Evolutionary conservation across 1,140 invertebrate genomes (phyloP), one percentile per base, ranked within the genome.

Genomic region (Scaptomyza montana): DNA sequence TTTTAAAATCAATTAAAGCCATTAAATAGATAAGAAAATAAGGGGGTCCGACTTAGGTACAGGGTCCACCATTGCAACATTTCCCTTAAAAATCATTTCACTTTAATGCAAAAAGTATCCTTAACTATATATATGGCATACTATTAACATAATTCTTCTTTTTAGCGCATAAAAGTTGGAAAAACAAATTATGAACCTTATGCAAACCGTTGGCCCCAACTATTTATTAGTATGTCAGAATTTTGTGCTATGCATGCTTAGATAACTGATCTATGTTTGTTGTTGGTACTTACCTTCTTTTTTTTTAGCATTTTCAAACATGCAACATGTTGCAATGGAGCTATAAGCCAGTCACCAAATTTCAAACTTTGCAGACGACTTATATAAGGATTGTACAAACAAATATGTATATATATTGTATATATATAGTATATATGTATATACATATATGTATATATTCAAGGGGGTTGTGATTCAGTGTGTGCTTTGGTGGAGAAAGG

Each of bases 251-350:
- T 62, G 60, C 47, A 62, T 43, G 60, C 47, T 62, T 62, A 51
- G 60, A 62, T 62, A 51, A 55, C 57, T 73, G 70, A 67, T 73
- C 64, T 68, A 67, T 72, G 63, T 54, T 7, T 47, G 28, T 73
- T 43, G 43, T 54, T 67, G 43, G 1, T 36, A n/a, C n/a, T n/a
- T n/a, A n/a, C n/a, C n/a, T n/a, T n/a, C n/a, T n/a, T n/a, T n/a
- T n/a, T n/a, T n/a, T n/a, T n/a, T n/a, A 36, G 62, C 76, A 73
- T 80, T 80, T 80, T 77, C 57, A 50, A 80, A 74, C 77, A 85
- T 85, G 80, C 80, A 85, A 85, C 80, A 85, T 85, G 80, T 85
- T 85, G 80, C 80, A 85, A 85, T 84, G 73, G 67, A 85, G 80
- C 69, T 78, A 78, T 76, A 85, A 85, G 53, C 46, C 78, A 81